Percentiles rank a stretch among this genome's conserved stretches.
These are phyloP conservation scores for Onychomys torridus DNA, from an alignment of 2,797 vertebrate genomes.

Conservation along the genomic window DNA sequence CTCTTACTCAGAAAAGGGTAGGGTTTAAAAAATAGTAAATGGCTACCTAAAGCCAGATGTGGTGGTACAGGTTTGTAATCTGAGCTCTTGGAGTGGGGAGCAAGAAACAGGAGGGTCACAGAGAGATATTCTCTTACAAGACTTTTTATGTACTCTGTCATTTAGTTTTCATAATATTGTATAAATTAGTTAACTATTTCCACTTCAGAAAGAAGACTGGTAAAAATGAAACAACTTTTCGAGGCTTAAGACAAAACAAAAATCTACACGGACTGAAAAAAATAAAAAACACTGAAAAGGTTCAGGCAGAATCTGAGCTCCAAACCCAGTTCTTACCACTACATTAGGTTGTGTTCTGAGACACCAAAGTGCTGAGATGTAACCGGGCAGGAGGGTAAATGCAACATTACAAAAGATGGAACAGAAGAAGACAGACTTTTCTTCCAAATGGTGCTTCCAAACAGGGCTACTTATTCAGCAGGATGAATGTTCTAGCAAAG, in stretches of 20 bases:
- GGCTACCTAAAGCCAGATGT: neutral
- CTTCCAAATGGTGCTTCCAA: neutral
- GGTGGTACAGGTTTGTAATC: neutral
- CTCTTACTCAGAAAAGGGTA: neutral
- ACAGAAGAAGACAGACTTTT: neutral
- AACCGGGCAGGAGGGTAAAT: neutral
- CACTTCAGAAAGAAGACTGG: neutral
- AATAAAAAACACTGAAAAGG: neutral
- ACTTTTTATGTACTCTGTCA: neutral
- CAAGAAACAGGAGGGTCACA: neutral
- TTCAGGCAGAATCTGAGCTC: neutral
- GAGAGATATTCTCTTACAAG: no score
- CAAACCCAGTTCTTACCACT: neutral
- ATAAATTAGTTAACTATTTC: neutral
- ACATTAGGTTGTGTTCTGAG: neutral
- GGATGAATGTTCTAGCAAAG: neutral
- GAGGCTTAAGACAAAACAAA: neutral
- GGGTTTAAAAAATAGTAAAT: neutral
- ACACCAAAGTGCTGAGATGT: neutral
- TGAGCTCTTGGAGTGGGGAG: neutral
- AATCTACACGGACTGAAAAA: neutral
- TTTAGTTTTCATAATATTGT: neutral
- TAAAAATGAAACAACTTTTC: neutral
- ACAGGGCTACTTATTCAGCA: neutral
- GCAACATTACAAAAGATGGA: fast-evolving